Percentiles rank a stretch among this genome's conserved stretches.
These are phyloP conservation scores for Dicranocentrus wangi DNA, from an alignment of 2,888 invertebrate genomes.

Conservation along the genomic window DNA sequence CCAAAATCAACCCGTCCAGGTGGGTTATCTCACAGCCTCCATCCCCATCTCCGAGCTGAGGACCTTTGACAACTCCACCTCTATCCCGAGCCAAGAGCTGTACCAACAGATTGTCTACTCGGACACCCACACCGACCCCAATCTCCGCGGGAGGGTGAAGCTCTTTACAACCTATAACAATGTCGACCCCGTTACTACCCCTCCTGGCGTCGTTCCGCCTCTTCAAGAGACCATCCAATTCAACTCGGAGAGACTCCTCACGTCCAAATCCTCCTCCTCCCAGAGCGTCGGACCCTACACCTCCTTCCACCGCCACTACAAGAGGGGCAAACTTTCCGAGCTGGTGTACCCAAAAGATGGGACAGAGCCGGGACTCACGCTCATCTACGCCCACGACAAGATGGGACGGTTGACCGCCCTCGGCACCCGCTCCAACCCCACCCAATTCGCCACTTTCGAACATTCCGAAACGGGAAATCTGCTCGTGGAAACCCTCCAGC, in stretches of 20 bases:
- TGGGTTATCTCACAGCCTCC: neutral
- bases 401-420: neutral
- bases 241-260: neutral
- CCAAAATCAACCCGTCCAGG: neutral
- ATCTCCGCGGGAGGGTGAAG: neutral
- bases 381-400: conserved; percentile 26
- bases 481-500: conserved; percentile 15
- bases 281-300: neutral
- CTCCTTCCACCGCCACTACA: neutral
- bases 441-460: neutral
- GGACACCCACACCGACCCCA: conserved; percentile 6
- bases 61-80: neutral
- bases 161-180: conserved; percentile 18
- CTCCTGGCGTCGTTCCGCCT: neutral
- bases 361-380: neutral
- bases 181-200: neutral
- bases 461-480: conserved; percentile 24
- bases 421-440: neutral
- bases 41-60: neutral
- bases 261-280: neutral
- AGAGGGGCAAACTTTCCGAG: neutral
- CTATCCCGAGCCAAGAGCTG: neutral
- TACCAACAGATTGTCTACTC: conserved; percentile 14
- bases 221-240: conserved; percentile 16
- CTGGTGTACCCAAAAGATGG: neutral